Conservation (phyloP, 2,113 vertebrate genomes). For the Nettapus auritus region DNA sequence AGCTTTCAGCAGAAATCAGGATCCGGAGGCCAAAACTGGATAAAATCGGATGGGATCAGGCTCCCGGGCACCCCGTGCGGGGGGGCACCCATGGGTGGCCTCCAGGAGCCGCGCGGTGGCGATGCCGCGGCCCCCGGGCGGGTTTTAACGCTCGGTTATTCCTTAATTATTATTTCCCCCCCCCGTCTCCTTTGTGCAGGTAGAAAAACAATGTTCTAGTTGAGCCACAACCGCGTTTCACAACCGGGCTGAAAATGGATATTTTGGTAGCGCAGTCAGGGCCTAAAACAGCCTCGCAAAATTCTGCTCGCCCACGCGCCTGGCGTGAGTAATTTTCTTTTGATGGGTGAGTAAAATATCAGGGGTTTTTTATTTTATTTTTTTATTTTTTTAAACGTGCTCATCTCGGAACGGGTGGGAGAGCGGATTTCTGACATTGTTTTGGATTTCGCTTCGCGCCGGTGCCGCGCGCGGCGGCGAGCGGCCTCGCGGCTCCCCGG, state of each 20-base stretch:
- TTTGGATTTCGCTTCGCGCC: not conserved
- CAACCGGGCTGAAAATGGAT: constrained; percentile 54
- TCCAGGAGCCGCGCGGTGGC: not conserved
- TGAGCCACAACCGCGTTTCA: constrained; percentile 60
- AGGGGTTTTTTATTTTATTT: constrained; percentile 24
- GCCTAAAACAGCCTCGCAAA: constrained; percentile 74
- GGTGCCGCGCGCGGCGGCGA: not conserved
- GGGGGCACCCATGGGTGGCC: not conserved
- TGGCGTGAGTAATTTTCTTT: constrained; percentile 76
- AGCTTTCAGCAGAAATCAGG: not conserved
- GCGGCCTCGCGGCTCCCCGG: not conserved
- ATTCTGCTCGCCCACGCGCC: constrained; percentile 65
- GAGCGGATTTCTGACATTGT: constrained; percentile 51
- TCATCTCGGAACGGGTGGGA: constrained; percentile 63
- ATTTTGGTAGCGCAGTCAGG: constrained; percentile 73
- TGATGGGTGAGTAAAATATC: constrained; percentile 76
- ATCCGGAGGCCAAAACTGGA: not conserved
- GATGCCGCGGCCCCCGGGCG: rapidly evolving
- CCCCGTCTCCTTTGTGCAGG: not conserved
- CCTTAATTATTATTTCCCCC: not conserved
- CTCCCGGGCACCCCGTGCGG: not conserved
- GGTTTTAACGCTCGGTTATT: not conserved
- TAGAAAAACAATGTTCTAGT: not conserved
- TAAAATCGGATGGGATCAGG: not conserved
- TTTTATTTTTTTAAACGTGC: constrained; percentile 22